Evolutionary conservation across 1,140 invertebrate species (phyloP).

Genomic region (Pachypsylla venusta): DNA sequence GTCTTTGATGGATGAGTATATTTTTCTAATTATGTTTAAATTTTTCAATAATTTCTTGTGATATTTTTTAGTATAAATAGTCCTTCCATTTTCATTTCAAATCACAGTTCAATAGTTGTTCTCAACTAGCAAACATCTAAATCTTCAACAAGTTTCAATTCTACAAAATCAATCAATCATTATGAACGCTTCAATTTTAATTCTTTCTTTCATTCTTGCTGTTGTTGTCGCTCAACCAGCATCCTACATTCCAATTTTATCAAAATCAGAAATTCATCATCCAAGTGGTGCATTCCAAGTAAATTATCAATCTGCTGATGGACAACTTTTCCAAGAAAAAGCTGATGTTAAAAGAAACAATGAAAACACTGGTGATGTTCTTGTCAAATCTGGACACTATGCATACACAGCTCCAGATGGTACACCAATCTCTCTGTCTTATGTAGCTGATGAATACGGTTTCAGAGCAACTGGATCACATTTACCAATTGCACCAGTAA

Average conservation of each 20-base stretch:
- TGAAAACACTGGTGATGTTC: neutral
- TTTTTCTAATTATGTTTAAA: slow-evolving; percentile 2
- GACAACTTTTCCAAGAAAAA: neutral
- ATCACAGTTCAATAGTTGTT: too few species aligned
- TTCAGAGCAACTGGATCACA: slow-evolving; percentile 34
- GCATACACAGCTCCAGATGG: slow-evolving; percentile 49
- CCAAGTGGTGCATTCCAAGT: neutral
- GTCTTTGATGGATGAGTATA: slow-evolving; percentile 15
- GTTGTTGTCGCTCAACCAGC: neutral
- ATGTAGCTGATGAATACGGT: slow-evolving; percentile 58
- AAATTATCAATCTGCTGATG: neutral
- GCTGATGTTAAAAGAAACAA: neutral
- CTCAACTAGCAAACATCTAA: too few species aligned
- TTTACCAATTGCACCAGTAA: slow-evolving; percentile 13
- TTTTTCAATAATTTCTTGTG: too few species aligned
- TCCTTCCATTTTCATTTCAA: too few species aligned
- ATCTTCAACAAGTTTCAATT: too few species aligned
- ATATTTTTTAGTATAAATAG: too few species aligned
- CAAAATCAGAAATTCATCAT: neutral
- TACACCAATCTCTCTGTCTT: slow-evolving; percentile 40
- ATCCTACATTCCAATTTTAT: neutral
- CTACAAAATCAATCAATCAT: too few species aligned
- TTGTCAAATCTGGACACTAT: slow-evolving; percentile 41
- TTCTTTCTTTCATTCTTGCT: neutral
- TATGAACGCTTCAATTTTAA: neutral